Base-by-base conservation (phyloP, 2,113 vertebrate species). In the Condylura cristata region DNA sequence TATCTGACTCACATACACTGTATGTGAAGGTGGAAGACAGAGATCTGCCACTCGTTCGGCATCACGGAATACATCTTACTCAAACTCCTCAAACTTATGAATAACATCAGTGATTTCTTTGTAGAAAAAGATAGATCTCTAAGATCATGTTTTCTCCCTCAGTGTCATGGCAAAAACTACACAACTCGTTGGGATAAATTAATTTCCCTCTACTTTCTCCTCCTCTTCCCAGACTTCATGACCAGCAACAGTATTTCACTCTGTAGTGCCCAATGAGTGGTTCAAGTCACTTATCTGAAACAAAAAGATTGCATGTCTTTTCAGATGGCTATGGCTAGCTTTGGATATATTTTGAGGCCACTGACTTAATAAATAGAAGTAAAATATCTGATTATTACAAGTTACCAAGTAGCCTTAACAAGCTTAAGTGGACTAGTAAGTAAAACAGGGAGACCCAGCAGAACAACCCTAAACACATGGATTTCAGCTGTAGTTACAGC, bases 271-370 rank as follows among this genome's bases (percentile, higher is more conserved):
- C 51, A 51, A 20, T 28, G 81, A 13, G 12, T 68, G 86, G 6
- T 87, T 93, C 87, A 85, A 93, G 37, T 53, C 11, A 39, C 76
- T 65, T 6, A 82, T 75, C 78, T 83, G 76, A 96, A 96, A 84
- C 32, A 79, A n/a, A 60, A 90, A 91, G 48, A 72, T 51, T 79
- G 22, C 32, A 22, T 89, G 82, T 72, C 48, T 71, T 61, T 85
- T 92, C 37, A 88, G 39, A 53, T 8, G 17, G 13, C 90, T 61
- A 22, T 46, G 61, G 66, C 48, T 90, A 87, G 75, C 34, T 82
- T 92, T 83, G 93, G n/a, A 37, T 94, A 39, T 10, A 16, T 86
- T 83, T 91, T 83, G 37, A 78, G 48, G 41, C 32, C n/a, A 39
- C 61, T 80, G 44, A 61, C 16, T 85, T 75, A 70, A 28, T 78